Evolutionary conservation across 2,113 vertebrate genomes (phyloP), one percentile per base, ranked within the genome.

Genomic region (Cebidichthys violaceus): DNA sequence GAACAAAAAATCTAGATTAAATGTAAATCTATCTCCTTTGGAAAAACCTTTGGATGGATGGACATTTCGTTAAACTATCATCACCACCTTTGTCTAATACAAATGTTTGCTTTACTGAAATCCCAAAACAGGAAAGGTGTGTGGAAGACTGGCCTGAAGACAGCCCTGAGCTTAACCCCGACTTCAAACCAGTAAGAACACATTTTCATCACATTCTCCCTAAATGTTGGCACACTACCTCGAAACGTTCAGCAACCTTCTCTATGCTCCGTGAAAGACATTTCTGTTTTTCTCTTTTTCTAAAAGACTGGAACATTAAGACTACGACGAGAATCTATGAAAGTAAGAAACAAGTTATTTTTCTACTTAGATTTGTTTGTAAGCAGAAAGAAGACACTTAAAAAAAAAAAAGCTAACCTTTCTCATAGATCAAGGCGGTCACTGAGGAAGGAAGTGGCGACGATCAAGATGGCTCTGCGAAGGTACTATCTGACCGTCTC

Each of bases 131-230:
- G 95, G 95, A 95, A 74, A 86, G 5, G 13, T 95, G 95, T 92
- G 92, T 96, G 4, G 95, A 96, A 39, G 94, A 96, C 86, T 96
- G 95, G 95, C 94, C 95, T 6, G 95, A 95, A 41, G 88, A 95
- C 90, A 95, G 95, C 65, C 94, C 95, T 4, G 60, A 95, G 61
- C 52, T 92, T 0, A 4, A 74, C 43, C 88, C 94, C 2, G 69
- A 92, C n/a, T 95, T 92, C 79, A 95, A 90, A 91, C 94, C 95
- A 33, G 95, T 96, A 85, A 91, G 89, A 35, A 70, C 29, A 33
- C 1, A 22, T 39, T 43, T 31, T 60, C 9, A 13, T 39, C 17
- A 18, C 15, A 17, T 43, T 67, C 0, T 45, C 37, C 24, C 18
- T 17, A 0, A 35, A 55, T n/a, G 33, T 37, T 45, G 2, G 6